These are phyloP conservation scores for Lateolabrax maculatus DNA, from an alignment of 2,797 vertebrate species.

Conservation along the genomic window DNA sequence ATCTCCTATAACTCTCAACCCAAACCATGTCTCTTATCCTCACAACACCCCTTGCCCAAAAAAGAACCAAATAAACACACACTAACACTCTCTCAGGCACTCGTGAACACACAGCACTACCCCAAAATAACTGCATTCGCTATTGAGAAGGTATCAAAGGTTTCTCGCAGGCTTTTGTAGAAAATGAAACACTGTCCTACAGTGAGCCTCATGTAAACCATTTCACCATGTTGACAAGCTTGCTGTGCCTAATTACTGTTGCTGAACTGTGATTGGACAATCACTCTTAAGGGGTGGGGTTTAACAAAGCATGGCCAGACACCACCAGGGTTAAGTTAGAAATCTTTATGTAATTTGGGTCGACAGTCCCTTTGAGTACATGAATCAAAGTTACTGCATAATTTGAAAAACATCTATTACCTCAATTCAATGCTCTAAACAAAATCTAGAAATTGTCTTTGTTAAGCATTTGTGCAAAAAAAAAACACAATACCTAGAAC, in stretches of 20 bases:
- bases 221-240: not conserved
- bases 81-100: conserved; percentile 33
- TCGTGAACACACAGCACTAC: conserved; percentile 5
- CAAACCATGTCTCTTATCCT: conserved; percentile 44
- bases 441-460: too few species aligned
- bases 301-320: not conserved
- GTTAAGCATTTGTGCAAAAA: too few species aligned
- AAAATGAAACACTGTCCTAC: conserved; percentile 7
- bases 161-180: conserved; percentile 14
- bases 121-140: conserved; percentile 52
- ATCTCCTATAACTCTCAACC: conserved; percentile 58
- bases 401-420: too few species aligned
- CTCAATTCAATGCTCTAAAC: too few species aligned
- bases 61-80: conserved; percentile 34
- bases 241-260: not conserved
- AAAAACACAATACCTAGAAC: too few species aligned
- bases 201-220: not conserved
- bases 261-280: not conserved
- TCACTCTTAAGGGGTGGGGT: too few species aligned
- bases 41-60: conserved; percentile 33
- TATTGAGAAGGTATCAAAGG: conserved; percentile 44
- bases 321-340: too few species aligned
- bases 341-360: not conserved
- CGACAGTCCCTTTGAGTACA: not conserved
- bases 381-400: too few species aligned